Evolutionary conservation across 35 echinoderm and acorn worm genomes (phyloP), one percentile per base, ranked within the genome.

Genomic region (Apostichopus parvimensis): DNA sequence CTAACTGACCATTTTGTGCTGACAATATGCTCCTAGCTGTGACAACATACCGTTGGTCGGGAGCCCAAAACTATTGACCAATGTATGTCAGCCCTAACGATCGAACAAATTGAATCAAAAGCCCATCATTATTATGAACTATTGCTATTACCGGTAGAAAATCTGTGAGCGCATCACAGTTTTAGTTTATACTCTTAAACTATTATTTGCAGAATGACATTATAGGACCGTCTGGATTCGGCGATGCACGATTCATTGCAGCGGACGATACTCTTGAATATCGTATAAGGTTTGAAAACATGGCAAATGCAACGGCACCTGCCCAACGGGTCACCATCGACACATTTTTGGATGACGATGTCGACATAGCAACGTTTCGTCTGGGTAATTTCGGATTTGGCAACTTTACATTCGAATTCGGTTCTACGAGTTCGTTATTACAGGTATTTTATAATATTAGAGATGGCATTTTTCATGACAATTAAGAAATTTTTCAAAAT

Each of bases 241-340:
- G 93, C 13, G 93, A 91, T 78, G 93, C 89, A 28, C 57, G 82
- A 1, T 94, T 94, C 26, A 73, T 91, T 61, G 15, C 79, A 61
- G 81, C 58, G 5, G 80, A 87, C 23, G 34, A 17, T 12, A 28
- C 53, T 9, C 66, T 91, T 17, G 18, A 83, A 9, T 94, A 94
- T 70, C 75, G 82, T 15, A 94, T 94, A 11, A 73, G 93, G 64
- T 94, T 94, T 91, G 93, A 94, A 71, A 94, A 94, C 70, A 81
- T 91, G 17, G 80, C 54, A 17, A 94, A 87, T 83, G 93, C 93
- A 61, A 94, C 93, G 6, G 93, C 93, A 4, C 88, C 93, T 6
- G 93, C 88, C 17, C 93, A 94, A 66, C 73, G 21, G 10, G 93
- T 94, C 0, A 82, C 66, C 18, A 82, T 94, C 1, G 56, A 18